A percentile compares a stretch with the other conserved stretches of the same genome.
These are phyloP conservation scores for Nycticryphes semicollaris DNA, from an alignment of 2,113 vertebrate species.

Conservation along the genomic window DNA sequence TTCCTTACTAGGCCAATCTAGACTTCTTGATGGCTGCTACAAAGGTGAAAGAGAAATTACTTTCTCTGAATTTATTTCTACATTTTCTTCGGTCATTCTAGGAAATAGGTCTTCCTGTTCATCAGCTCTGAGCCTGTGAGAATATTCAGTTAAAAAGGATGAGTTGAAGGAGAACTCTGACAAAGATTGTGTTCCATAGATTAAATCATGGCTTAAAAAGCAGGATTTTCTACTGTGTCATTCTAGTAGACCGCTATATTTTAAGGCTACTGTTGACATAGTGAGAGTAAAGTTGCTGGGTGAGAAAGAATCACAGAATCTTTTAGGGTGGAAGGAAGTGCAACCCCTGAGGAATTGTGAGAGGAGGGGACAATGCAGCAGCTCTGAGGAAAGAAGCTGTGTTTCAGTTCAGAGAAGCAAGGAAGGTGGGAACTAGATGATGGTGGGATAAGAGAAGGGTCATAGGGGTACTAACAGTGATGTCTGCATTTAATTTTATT, in stretches of 20 bases:
- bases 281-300: neutral
- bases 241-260: neutral
- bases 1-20: neutral
- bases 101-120: neutral
- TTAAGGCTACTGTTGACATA: neutral
- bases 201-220: neutral
- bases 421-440: neutral
- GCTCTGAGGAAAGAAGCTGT: neutral
- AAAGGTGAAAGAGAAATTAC: neutral
- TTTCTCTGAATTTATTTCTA: neutral
- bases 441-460: neutral
- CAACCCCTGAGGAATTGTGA: neutral
- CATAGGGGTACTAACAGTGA: neutral
- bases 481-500: neutral
- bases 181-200: neutral
- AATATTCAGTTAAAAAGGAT: neutral
- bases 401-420: neutral
- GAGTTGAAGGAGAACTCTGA: neutral
- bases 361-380: neutral
- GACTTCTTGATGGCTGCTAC: neutral
- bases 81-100: neutral
- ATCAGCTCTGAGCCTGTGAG: neutral
- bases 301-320: neutral
- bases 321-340: neutral
- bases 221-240: neutral